Conservation (phyloP, 30 jellyfish, hydroid and myxozoan species). For the Nemopilema nomurai region DNA sequence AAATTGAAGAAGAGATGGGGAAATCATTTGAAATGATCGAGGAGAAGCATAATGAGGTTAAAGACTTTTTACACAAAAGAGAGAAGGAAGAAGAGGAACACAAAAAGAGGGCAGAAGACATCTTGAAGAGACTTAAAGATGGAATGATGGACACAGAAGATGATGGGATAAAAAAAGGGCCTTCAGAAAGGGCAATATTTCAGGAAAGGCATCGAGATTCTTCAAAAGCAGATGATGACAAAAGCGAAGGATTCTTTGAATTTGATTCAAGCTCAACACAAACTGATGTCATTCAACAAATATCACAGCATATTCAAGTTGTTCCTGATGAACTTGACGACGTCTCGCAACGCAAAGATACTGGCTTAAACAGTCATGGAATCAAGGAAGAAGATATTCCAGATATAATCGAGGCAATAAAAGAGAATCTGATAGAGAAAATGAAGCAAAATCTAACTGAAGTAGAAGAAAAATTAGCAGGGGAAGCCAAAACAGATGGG, state of each 20-base stretch:
- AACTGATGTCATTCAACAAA: constrained; percentile 2
- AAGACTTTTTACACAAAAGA: constrained; percentile 43
- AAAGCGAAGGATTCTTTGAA: not conserved
- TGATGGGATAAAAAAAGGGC: not conserved
- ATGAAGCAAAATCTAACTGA: constrained; percentile 22
- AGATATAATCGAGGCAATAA: constrained; percentile 54
- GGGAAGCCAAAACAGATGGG: not conserved
- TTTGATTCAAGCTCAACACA: not conserved
- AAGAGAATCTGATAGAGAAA: constrained; percentile 40
- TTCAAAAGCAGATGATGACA: not conserved
- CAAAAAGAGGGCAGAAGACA: constrained; percentile 53
- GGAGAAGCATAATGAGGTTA: constrained; percentile 51
- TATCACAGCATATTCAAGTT: constrained; percentile 25
- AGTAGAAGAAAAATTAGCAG: constrained; percentile 22
- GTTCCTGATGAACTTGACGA: not conserved
- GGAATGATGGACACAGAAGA: constrained; percentile 51
- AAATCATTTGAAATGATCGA: constrained; percentile 71
- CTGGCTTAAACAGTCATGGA: not conserved
- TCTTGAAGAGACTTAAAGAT: constrained; percentile 46
- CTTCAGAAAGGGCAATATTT: not conserved
- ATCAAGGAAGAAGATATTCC: constrained; percentile 27
- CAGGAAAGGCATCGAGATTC: not conserved
- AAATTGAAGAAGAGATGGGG: constrained; percentile 65
- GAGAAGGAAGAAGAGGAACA: constrained; percentile 68
- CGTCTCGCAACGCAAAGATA: not conserved